A percentile compares a stretch with the other conserved stretches of the same genome.
These are phyloP conservation scores for Tromatobia lineatoria DNA, from an alignment of 2,888 invertebrate genomes.

Conservation along the genomic window DNA sequence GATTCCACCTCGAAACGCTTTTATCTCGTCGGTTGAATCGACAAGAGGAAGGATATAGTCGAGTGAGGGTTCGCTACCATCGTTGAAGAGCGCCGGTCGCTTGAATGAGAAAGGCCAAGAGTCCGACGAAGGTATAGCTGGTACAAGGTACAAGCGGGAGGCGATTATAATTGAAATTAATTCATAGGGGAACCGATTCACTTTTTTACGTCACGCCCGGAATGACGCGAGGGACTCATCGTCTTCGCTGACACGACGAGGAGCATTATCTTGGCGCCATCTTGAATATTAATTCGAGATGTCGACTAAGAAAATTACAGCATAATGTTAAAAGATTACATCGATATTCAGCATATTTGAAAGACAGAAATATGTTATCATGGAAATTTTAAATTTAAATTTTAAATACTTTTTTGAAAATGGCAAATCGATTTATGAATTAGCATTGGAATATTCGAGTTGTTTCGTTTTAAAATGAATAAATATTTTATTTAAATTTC, in stretches of 20 bases:
- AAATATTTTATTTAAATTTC: too few species aligned
- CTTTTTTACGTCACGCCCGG: constrained; percentile 43
- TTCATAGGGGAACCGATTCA: constrained; percentile 51
- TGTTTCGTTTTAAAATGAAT: too few species aligned
- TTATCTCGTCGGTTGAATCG: constrained; percentile 55
- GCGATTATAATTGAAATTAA: constrained; percentile 66
- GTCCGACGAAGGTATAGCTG: neutral
- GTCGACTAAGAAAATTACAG: constrained; percentile 9
- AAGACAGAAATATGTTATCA: neutral
- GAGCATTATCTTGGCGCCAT: constrained; percentile 22
- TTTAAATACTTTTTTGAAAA: neutral
- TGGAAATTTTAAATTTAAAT: neutral
- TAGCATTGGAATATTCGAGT: too few species aligned
- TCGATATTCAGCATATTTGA: neutral
- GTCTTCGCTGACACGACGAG: constrained; percentile 7
- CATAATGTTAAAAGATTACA: neutral
- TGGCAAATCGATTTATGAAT: neutral
- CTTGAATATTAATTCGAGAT: constrained; percentile 30
- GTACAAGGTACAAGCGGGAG: neutral
- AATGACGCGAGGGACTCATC: constrained; percentile 35
- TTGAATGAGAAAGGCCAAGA: constrained; percentile 30
- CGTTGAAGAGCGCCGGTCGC: neutral
- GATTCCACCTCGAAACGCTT: constrained; percentile 63
- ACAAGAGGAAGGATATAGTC: constrained; percentile 32
- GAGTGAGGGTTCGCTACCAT: constrained; percentile 3